These are phyloP conservation scores for Taenaris catops DNA, from an alignment of 2,888 invertebrate genomes.

Conservation along the genomic window DNA sequence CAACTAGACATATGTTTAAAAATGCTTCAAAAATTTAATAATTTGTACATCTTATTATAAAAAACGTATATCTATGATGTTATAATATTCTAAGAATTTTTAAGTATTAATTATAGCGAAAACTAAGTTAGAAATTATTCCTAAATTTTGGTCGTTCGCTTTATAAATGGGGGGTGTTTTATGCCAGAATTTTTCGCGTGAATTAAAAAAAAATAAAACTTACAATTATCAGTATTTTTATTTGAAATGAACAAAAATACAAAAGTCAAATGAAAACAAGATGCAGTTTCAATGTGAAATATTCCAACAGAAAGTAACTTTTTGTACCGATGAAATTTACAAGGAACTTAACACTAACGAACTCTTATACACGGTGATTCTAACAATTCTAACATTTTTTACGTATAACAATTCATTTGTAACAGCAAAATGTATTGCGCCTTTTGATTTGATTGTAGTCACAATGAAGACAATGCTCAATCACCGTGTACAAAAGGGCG, in stretches of 20 bases:
- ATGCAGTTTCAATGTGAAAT: constrained; percentile 9
- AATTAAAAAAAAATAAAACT: constrained; percentile 71
- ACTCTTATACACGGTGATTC: too few species aligned
- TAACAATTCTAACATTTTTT: too few species aligned
- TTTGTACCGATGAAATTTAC: too few species aligned
- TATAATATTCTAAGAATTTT: too few species aligned
- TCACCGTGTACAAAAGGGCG: too few species aligned
- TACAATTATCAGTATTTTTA: constrained; percentile 65
- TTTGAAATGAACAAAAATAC: constrained; percentile 60
- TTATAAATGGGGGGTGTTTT: too few species aligned
- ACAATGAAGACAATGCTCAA: too few species aligned
- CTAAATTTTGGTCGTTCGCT: constrained; percentile 1
- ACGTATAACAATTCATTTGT: too few species aligned
- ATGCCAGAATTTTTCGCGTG: constrained; percentile 39
- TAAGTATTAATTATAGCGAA: constrained; percentile 1
- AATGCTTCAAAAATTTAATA: constrained; percentile 59
- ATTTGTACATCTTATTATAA: constrained; percentile 17
- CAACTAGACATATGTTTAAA: constrained; percentile 65
- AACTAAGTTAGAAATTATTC: constrained; percentile 3
- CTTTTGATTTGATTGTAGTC: too few species aligned
- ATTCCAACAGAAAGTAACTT: background rate
- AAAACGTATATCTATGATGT: constrained; percentile 11
- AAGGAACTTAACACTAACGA: too few species aligned
- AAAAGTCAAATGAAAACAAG: constrained; percentile 42
- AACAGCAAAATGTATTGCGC: too few species aligned